Evolutionary conservation across 2,888 invertebrate species (phyloP).

Genomic region (Papilio elwesi): DNA sequence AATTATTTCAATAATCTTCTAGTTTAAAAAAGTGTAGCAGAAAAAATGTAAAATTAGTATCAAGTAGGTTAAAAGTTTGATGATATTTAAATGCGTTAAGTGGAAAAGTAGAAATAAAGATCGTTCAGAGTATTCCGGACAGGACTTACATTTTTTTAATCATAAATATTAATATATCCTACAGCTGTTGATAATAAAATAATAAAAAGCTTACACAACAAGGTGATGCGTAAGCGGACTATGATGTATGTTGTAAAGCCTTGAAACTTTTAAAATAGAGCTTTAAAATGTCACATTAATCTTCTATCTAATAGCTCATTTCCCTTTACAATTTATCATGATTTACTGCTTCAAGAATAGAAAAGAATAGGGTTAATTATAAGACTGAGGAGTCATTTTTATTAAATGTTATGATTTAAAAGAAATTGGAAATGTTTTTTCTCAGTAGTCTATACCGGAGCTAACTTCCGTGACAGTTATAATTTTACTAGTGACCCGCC

Average conservation of each 20-base stretch:
- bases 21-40: too few relatives aligned
- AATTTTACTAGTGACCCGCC: too few relatives aligned
- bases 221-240: background rate
- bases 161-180: background rate
- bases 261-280: background rate
- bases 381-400: background rate
- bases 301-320: constrained; percentile 6
- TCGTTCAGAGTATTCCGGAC: too few relatives aligned
- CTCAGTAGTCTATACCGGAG: background rate
- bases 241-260: background rate
- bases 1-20: too few relatives aligned
- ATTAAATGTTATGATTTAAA: background rate
- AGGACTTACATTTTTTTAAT: background rate
- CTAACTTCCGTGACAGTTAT: too few relatives aligned
- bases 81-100: too few relatives aligned
- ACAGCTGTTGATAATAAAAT: constrained; percentile 8
- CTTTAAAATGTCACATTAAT: constrained; percentile 2
- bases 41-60: too few relatives aligned
- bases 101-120: background rate
- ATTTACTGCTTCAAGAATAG: background rate
- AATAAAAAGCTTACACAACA: constrained; percentile 9
- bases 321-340: constrained; percentile 1
- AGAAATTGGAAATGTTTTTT: too few relatives aligned
- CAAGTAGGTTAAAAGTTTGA: too few relatives aligned
- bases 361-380: too few relatives aligned